Base-by-base conservation (phyloP, 2,888 invertebrate genomes). In the Tuberolachnus salignus region DNA sequence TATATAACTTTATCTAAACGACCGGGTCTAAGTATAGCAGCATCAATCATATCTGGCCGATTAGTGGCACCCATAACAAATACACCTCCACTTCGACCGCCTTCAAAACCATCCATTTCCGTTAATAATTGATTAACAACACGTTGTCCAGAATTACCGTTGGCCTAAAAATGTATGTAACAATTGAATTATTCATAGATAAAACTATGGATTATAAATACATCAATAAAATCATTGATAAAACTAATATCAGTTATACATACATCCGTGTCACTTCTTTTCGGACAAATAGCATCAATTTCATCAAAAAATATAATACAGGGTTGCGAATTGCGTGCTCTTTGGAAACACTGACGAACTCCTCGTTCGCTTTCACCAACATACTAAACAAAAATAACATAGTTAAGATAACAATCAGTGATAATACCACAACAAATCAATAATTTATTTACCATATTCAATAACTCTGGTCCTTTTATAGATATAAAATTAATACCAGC, bases 291-390 rank as follows among this genome's bases (percentile, higher is more conserved):
- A 0, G 98, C 94, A 86, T 99, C 99, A 82, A 99, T 89, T 87
- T 99, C 99, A 85, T 99, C 99, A 85, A 99, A 99, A 87, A 98
- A 98, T 85, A 99, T 97, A 3, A 99, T 97, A 85, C 98, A 99
- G 0, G 99, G 99, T 0, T 95, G 91, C 0, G 97, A 97, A 86
- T 97, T 97, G 63, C 94, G 88, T 0, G 98, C 99, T 82, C 98
- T 89, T 85, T 94, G 92, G 85, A 99, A 99, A 84, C 96, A 95
- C 34, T 94, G 93, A n/a, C 99, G 89, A 0, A 99, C 97, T 0
- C 97, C 97, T 83, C 94, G 89, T 86, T 99, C 99, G 86, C 97
- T 98, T 87, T 99, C 98, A 81, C 99, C 99, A 21, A 99, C 97
- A 86, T 98, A 99, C 94, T 92, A 83, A 0, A 57, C 13, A 19